These are phyloP conservation scores for Tenthredo distinguenda DNA, from an alignment of 2,888 invertebrate genomes.

Conservation along the genomic window DNA sequence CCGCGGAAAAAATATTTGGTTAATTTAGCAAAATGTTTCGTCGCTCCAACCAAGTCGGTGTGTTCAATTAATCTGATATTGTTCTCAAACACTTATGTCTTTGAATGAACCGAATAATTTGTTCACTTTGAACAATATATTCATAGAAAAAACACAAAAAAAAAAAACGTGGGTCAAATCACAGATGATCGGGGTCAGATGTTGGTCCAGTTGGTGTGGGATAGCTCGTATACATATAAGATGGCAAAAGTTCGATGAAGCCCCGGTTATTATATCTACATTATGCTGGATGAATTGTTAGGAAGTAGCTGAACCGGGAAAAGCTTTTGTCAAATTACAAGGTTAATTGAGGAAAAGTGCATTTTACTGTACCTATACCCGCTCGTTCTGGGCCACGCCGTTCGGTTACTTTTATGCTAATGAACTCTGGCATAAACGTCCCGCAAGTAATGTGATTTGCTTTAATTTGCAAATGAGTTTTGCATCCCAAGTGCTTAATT, in stretches of 20 bases:
- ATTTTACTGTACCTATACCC: slow-evolving; percentile 28
- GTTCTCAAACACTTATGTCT: too few species aligned
- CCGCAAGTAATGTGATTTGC: slow-evolving; percentile 40
- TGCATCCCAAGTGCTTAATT: slow-evolving; percentile 49
- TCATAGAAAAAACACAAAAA: too few species aligned
- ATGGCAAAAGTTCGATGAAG: background rate
- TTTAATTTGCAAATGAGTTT: slow-evolving; percentile 49
- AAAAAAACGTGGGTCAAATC: too few species aligned
- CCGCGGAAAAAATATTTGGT: too few species aligned
- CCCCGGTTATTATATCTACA: background rate
- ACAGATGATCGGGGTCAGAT: background rate
- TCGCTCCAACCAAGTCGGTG: too few species aligned
- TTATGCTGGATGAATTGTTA: slow-evolving; percentile 5
- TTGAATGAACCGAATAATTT: too few species aligned
- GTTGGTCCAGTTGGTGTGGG: background rate
- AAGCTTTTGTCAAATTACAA: slow-evolving; percentile 32
- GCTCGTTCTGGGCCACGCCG: background rate
- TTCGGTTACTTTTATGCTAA: slow-evolving; percentile 48
- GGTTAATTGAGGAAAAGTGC: slow-evolving; percentile 35
- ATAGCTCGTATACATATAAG: background rate
- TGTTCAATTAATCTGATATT: too few species aligned
- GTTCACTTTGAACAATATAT: too few species aligned
- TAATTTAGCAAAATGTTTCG: too few species aligned
- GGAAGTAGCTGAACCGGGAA: background rate
- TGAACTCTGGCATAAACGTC: slow-evolving; percentile 34